Conservation (phyloP, 1,140 invertebrate genomes). For the Hypothenemus hampei region DNA sequence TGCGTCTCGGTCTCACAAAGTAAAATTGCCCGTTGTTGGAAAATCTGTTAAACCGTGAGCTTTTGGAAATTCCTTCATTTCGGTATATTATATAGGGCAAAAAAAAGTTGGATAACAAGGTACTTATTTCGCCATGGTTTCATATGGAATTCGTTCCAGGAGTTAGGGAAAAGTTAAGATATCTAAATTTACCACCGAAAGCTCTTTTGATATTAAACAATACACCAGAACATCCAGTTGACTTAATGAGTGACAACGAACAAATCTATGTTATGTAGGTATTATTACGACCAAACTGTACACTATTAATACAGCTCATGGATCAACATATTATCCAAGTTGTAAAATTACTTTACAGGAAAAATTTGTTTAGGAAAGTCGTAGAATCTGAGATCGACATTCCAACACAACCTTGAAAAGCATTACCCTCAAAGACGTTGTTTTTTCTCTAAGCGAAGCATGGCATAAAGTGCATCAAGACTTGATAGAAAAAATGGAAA, state of each 20-base stretch:
- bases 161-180: background rate
- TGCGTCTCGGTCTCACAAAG: no score
- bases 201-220: background rate
- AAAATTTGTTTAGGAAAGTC: slow-evolving; percentile 18
- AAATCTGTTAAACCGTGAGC: background rate
- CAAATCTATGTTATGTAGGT: slow-evolving; percentile 45
- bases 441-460: background rate
- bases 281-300: slow-evolving; percentile 44
- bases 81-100: background rate
- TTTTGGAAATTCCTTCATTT: background rate
- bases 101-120: background rate
- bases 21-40: no score
- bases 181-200: background rate
- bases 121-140: background rate
- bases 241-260: background rate
- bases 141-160: background rate
- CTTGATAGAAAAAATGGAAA: no score
- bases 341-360: slow-evolving; percentile 22
- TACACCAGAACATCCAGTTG: background rate
- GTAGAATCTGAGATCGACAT: background rate
- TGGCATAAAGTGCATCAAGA: no score
- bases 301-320: slow-evolving; percentile 40
- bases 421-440: background rate
- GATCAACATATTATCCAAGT: background rate
- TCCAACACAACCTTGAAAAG: background rate